Conservation (phyloP, 2,797 vertebrate genomes). For the Numenius phaeopus region DNA sequence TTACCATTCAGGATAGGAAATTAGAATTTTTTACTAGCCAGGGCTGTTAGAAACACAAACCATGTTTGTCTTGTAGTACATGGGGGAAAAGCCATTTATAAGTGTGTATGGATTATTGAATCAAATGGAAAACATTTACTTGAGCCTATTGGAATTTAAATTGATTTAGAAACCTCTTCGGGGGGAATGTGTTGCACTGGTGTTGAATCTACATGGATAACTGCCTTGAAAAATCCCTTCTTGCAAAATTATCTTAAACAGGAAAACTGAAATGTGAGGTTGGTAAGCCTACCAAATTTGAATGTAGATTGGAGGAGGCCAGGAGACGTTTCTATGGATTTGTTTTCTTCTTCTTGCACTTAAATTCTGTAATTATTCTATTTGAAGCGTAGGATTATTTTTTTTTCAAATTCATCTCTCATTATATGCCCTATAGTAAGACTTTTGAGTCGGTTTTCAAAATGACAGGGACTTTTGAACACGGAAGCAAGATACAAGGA, state of each 20-base stretch:
- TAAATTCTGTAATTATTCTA: neutral
- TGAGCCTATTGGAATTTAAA: slow-evolving; percentile 64
- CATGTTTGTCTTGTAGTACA: slow-evolving; percentile 45
- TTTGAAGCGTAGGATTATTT: neutral
- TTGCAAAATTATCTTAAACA: neutral
- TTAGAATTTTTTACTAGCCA: slow-evolving; percentile 41
- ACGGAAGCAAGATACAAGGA: neutral
- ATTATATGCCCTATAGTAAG: accelerated
- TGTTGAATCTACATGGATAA: slow-evolving; percentile 29
- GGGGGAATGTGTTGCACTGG: slow-evolving; percentile 19
- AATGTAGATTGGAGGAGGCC: neutral
- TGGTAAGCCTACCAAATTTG: neutral
- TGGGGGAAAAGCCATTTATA: slow-evolving; percentile 48
- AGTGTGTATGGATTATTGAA: slow-evolving; percentile 72
- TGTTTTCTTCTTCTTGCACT: neutral
- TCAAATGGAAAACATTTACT: slow-evolving; percentile 75
- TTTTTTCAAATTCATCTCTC: neutral
- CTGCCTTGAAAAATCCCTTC: neutral
- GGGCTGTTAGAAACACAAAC: slow-evolving; percentile 40
- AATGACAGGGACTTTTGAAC: neutral
- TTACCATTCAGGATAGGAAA: neutral
- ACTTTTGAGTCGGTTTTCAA: neutral
- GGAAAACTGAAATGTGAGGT: neutral
- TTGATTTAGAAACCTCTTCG: slow-evolving; percentile 57
- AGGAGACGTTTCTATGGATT: neutral